A percentile compares a stretch with the other conserved stretches of the same genome.
Evolutionary conservation across 2,797 vertebrate species (phyloP).

Genomic region (Falco rusticolus): DNA sequence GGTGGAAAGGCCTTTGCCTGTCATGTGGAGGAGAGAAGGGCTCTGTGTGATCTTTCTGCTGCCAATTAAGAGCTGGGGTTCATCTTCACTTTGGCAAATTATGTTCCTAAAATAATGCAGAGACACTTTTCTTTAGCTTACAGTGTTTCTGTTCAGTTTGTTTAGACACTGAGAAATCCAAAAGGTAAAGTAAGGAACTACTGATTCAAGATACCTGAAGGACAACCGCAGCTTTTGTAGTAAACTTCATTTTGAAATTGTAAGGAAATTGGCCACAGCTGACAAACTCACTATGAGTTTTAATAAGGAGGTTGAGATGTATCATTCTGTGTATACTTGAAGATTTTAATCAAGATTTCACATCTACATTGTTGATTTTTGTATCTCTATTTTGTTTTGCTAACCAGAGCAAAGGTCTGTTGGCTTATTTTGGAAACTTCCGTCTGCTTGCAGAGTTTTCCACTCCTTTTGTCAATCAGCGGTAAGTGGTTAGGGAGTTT

Average conservation of each 20-base stretch:
- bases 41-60: neutral
- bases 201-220: neutral
- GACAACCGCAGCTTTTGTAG: neutral
- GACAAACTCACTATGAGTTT: neutral
- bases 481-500: constrained; percentile 83
- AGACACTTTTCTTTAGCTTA: neutral
- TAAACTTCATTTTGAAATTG: neutral
- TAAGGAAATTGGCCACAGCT: neutral
- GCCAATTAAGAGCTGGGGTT: neutral
- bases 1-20: neutral
- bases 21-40: neutral
- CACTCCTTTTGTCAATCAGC: constrained; percentile 98
- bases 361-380: neutral
- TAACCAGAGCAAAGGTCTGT: constrained; percentile 86
- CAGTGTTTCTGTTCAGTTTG: neutral
- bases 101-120: neutral
- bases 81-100: neutral
- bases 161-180: neutral
- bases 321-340: neutral
- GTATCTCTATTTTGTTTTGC: constrained; percentile 16
- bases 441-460: constrained; percentile 97
- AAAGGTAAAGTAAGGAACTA: neutral
- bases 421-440: constrained; percentile 96
- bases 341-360: neutral
- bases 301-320: neutral